Evolutionary conservation across 2,113 vertebrate species (phyloP).

Genomic region (Eupsittula cactorum): DNA sequence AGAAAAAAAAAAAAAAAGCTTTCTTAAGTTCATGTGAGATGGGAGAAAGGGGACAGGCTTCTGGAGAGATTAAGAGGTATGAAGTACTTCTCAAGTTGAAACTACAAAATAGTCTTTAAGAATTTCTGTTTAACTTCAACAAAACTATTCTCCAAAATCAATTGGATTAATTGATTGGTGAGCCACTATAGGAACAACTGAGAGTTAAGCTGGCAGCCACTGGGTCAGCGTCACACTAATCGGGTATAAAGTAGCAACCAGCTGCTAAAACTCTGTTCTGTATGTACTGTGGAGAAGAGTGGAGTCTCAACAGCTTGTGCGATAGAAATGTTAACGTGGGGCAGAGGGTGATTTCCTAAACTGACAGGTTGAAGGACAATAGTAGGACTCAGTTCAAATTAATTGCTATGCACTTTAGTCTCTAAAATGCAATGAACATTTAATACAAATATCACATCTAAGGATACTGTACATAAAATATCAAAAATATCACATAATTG

Average conservation of each 20-base stretch:
- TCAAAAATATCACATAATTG: not conserved
- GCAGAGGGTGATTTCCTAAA: not conserved
- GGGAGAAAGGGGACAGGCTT: not conserved
- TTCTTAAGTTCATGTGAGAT: not conserved
- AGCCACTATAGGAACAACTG: not conserved
- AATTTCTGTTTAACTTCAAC: not conserved
- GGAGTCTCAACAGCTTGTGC: not conserved
- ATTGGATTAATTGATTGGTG: not conserved
- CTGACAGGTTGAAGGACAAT: not conserved
- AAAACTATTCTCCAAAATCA: not conserved
- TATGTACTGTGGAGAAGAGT: accelerated
- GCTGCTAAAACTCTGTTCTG: not conserved
- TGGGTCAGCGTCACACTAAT: not conserved
- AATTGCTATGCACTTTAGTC: not conserved
- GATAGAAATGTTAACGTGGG: not conserved
- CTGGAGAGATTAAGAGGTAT: not conserved
- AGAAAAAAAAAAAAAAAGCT: not conserved
- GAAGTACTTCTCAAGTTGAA: not conserved
- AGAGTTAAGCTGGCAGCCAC: not conserved
- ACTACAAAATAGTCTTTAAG: not conserved
- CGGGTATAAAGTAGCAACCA: not conserved
- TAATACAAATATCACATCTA: not conserved
- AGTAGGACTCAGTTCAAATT: not conserved
- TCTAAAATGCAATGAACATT: not conserved
- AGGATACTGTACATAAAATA: not conserved